phyloP scores from a whole-genome alignment of 2,113 vertebrate species.

The Trematocara marginatum region DNA sequence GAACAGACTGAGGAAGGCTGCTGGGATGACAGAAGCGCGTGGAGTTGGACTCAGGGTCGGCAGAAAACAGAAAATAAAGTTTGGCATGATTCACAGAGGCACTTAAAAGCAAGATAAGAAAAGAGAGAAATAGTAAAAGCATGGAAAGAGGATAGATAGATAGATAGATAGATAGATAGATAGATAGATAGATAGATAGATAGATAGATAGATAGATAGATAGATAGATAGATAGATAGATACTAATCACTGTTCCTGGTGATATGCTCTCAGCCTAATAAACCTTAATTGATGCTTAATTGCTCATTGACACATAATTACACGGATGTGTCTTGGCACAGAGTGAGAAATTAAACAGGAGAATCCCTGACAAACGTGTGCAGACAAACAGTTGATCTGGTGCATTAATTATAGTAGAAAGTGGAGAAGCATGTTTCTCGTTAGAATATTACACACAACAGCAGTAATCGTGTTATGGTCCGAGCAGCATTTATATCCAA shows the following conservation, averaged over 20 bases:
- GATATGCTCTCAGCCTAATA: conserved; percentile 16
- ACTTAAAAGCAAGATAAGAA: background rate
- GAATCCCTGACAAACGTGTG: conserved; percentile 49
- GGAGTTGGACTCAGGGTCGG: background rate
- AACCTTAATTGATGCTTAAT: conserved; percentile 53
- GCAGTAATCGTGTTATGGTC: background rate
- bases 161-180: background rate
- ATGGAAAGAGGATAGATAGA: background rate
- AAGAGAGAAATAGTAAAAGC: background rate
- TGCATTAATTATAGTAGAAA: conserved; percentile 14
- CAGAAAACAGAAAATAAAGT: conserved; percentile 13
- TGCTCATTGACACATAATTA: conserved; percentile 57
- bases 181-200: background rate
- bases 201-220: background rate
- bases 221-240: background rate
- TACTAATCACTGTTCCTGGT: conserved; percentile 22
- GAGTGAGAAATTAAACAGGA: conserved; percentile 44
- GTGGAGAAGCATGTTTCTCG: conserved; percentile 7
- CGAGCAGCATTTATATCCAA: background rate
- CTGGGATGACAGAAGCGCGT: background rate
- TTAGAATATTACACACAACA: conserved; percentile 9
- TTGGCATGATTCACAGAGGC: background rate
- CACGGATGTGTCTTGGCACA: conserved; percentile 22
- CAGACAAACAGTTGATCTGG: background rate
- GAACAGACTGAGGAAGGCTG: background rate